These are phyloP conservation scores for Apteryx owenii DNA, from an alignment of 2,113 vertebrate genomes.

Conservation along the genomic window DNA sequence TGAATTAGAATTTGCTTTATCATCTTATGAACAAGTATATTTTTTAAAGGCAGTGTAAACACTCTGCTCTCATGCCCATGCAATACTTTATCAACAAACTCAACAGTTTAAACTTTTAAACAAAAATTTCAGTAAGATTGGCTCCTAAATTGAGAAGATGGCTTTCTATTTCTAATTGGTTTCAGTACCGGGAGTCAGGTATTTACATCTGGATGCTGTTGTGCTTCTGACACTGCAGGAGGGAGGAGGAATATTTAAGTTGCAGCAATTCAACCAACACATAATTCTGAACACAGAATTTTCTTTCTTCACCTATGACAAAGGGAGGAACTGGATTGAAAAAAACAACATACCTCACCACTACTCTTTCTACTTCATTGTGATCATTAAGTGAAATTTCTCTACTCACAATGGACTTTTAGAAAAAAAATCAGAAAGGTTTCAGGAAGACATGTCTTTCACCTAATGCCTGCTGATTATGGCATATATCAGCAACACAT, in stretches of 20 bases:
- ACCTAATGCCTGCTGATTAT: not conserved
- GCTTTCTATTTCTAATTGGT: not conserved
- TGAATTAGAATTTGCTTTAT: not conserved
- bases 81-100: not conserved
- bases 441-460: not conserved
- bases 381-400: not conserved
- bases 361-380: not conserved
- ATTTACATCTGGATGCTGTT: not conserved
- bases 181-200: not conserved
- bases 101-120: not conserved
- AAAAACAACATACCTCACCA: not conserved
- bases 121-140: not conserved
- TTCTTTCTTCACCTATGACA: accelerated
- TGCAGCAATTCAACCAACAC: not conserved
- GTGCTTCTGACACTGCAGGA: not conserved
- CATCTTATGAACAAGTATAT: not conserved
- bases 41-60: not conserved
- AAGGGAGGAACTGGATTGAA: not conserved
- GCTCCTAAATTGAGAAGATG: not conserved
- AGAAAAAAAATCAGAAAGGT: not conserved
- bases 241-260: not conserved
- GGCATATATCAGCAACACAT: not conserved
- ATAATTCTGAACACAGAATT: not conserved
- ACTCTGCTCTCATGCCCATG: not conserved
- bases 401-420: not conserved